phyloP scores from a whole-genome alignment of 1,140 invertebrate genomes.

The Polypedilum vanderplanki region DNA sequence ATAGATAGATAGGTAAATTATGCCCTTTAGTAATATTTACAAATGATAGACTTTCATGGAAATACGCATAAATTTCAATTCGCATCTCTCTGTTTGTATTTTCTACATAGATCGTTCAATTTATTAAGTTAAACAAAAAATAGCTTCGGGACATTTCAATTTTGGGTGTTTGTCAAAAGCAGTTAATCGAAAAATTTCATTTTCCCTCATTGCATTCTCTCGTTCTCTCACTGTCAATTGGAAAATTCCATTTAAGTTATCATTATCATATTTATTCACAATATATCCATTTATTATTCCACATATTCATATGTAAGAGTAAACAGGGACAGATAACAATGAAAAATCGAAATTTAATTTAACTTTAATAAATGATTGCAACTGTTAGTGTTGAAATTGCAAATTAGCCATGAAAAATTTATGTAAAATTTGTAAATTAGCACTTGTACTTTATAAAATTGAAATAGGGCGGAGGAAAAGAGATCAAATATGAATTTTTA shows the following conservation, averaged over 20 bases:
- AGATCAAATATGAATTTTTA: background rate
- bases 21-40: slow-evolving; percentile 18
- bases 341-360: background rate
- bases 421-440: too few relatives aligned
- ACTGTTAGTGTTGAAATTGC: background rate
- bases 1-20: background rate
- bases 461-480: background rate
- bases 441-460: background rate
- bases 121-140: slow-evolving; percentile 15
- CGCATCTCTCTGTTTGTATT: background rate
- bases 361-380: too few relatives aligned
- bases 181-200: slow-evolving; percentile 19
- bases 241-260: slow-evolving; percentile 7
- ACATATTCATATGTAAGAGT: background rate
- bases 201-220: background rate
- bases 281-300: background rate
- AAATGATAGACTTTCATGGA: slow-evolving; percentile 12
- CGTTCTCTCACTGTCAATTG: background rate
- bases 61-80: too few relatives aligned
- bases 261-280: slow-evolving; percentile 19
- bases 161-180: slow-evolving; percentile 4
- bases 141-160: background rate
- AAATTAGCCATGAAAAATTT: slow-evolving; percentile 2
- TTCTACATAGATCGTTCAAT: background rate
- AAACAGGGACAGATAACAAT: background rate